These are phyloP conservation scores for Loxodonta africana DNA, from an alignment of 2,113 vertebrate genomes.

Conservation along the genomic window DNA sequence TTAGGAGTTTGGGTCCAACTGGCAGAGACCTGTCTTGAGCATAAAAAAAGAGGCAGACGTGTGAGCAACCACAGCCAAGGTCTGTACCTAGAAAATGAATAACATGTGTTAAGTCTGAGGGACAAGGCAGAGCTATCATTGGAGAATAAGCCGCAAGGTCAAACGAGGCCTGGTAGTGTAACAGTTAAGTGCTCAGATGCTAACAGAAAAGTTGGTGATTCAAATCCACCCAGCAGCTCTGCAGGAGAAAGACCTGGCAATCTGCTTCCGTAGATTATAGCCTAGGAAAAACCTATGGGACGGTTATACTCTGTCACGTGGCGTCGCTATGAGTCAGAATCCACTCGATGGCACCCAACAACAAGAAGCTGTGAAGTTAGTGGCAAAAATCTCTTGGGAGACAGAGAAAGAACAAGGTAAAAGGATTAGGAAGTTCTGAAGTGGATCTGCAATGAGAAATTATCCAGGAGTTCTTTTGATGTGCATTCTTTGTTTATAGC, in stretches of 20 bases:
- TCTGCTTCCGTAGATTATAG: neutral
- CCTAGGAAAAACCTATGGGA: neutral
- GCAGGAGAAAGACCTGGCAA: neutral
- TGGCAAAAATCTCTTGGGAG: neutral
- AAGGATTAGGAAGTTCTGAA: neutral
- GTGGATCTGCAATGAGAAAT: neutral
- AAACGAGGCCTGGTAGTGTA: neutral
- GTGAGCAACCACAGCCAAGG: neutral
- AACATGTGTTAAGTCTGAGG: neutral
- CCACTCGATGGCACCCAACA: neutral
- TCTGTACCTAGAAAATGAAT: neutral
- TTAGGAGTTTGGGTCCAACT: neutral
- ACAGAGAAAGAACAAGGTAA: neutral
- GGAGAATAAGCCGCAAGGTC: neutral
- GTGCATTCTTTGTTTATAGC: neutral
- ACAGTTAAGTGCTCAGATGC: neutral
- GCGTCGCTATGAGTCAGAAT: neutral
- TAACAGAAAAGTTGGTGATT: neutral
- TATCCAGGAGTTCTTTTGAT: neutral
- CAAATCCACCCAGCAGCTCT: neutral
- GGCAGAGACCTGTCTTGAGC: neutral
- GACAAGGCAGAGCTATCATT: neutral
- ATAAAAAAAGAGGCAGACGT: neutral
- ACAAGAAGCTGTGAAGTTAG: neutral
- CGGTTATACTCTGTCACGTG: neutral